Evolutionary conservation across 2,113 vertebrate genomes (phyloP).

Genomic region (Pedetes capensis): DNA sequence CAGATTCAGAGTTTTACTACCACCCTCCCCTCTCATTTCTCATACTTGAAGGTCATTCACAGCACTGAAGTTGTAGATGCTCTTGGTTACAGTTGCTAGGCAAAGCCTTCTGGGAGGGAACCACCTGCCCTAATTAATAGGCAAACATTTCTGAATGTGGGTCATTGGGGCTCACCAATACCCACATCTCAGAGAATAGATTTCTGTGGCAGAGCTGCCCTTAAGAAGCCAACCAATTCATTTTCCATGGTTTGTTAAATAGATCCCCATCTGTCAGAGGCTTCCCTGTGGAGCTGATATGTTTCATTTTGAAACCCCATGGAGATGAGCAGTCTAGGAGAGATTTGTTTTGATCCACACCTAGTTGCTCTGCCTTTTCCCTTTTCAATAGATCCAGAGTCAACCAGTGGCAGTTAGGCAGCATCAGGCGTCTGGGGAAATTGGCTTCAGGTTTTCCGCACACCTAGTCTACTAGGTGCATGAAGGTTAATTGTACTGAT

Average conservation of each 20-base stretch:
- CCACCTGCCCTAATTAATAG: constrained; percentile 66
- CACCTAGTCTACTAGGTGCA: neutral
- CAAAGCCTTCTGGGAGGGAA: constrained; percentile 57
- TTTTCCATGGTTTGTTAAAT: constrained; percentile 45
- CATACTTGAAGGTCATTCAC: neutral
- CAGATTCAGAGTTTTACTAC: neutral
- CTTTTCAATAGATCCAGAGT: neutral
- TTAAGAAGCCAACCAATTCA: neutral
- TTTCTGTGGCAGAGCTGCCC: neutral
- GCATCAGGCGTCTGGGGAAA: neutral
- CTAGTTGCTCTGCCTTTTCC: neutral
- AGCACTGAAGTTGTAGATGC: constrained; percentile 30
- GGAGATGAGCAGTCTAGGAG: constrained; percentile 29
- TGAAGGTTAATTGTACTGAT: neutral
- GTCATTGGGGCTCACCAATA: constrained; percentile 58
- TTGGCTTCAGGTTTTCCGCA: neutral
- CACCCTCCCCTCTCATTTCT: neutral
- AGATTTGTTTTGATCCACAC: neutral
- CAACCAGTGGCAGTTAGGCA: neutral
- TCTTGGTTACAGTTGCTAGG: constrained; percentile 66
- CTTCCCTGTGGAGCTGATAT: constrained; percentile 37
- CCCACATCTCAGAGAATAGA: constrained; percentile 21
- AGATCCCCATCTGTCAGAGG: constrained; percentile 45
- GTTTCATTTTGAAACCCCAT: constrained; percentile 57
- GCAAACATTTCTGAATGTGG: constrained; percentile 63